Conservation (phyloP, 2,113 vertebrate genomes). For the Merops nubicus region DNA sequence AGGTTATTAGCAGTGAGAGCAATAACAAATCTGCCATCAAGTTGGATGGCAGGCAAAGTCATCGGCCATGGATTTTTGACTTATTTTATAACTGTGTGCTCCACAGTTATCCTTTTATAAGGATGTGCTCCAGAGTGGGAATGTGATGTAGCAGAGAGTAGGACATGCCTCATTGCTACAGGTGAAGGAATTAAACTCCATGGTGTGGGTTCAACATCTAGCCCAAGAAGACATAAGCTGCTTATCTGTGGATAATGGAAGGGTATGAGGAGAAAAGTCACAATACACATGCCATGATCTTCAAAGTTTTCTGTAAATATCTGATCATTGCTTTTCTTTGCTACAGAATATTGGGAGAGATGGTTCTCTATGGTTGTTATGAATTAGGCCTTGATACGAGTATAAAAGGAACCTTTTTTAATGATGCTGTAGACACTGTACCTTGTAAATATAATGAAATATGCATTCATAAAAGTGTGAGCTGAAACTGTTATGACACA, state of each 20-base stretch:
- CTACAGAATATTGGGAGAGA: not conserved
- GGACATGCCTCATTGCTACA: not conserved
- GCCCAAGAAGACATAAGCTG: not conserved
- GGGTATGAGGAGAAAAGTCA: not conserved
- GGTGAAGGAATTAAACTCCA: not conserved
- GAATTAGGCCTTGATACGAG: not conserved
- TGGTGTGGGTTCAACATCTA: not conserved
- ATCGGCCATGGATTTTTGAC: not conserved
- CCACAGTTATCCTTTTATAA: no score
- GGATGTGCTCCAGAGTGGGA: not conserved
- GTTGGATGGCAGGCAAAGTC: not conserved
- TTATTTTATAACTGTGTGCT: not conserved
- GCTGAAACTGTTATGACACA: not conserved
- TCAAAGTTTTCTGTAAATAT: not conserved
- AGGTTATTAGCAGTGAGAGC: not conserved
- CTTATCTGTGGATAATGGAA: not conserved
- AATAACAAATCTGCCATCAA: not conserved
- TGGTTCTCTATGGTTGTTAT: not conserved
- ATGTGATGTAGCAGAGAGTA: not conserved
- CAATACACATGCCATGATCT: accelerated
- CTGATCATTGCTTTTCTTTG: not conserved
- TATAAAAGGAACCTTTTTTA: not conserved
- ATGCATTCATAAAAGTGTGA: not conserved
- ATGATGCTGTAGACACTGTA: not conserved
- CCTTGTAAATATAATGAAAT: not conserved